Evolutionary conservation across 1,140 invertebrate species (phyloP), one percentile per base, ranked within the genome.

Genomic region (Drosophila prosaltans): DNA sequence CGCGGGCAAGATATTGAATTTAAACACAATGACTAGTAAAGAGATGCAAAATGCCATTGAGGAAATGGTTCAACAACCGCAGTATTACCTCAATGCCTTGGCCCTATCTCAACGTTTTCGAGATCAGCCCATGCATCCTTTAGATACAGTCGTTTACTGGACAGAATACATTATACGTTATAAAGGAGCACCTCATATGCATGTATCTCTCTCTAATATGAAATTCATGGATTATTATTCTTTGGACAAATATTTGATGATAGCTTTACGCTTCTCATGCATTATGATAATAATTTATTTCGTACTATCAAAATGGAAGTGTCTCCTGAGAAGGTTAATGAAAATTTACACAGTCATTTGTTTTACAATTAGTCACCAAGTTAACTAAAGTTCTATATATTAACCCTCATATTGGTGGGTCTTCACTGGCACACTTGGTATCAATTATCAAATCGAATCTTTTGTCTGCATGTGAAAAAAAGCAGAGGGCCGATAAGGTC

Each of bases 131-230:
- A 74, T 92, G 10, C 91, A 92, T 10, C 94, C 96, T 0, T 62
- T 96, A 62, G 94, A 96, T 30, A 94, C 93, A 1, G 95, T 95
- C 0, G 92, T 95, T 0, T 96, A 94, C 92, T 96, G 95, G 95
- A 93, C 94, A 0, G 96, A 97, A 81, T 94, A 96, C 66, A 93
- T 96, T 0, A 90, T 94, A 1, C 93, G 95, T 1, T 94, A 96
- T 83, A 93, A 93, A 1, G 93, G 93, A 51, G 93, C 93, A 0
- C 72, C 91, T 1, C 93, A 93, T 24, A 90, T 95, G 24, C 92
- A 93, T 26, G 91, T 93, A 0, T 62, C 86, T 3, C 91, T 92
- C 0, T 73, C 84, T n/a, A 85, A 94, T 28, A 75, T 95, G 2
- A 93, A 93, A 61, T 93, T 94, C 63, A 88, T 94, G 40, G 93